A percentile compares a stretch with the other conserved stretches of the same genome.
Evolutionary conservation across 2,113 vertebrate species (phyloP).

Genomic region (Polyodon spathula): DNA sequence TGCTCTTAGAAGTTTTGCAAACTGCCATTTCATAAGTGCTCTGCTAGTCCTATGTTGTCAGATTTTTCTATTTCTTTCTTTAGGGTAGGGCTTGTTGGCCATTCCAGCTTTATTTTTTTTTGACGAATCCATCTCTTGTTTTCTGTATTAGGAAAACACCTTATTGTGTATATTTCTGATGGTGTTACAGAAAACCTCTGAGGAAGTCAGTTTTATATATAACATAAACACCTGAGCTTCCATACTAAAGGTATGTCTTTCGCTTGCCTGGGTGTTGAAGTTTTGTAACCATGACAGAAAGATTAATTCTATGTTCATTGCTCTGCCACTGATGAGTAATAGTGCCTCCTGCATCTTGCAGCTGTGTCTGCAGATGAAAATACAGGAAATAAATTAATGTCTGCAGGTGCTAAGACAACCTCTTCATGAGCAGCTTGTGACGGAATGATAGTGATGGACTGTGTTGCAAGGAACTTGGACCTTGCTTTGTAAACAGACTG

Average conservation of each 20-base stretch:
- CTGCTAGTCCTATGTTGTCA: no score
- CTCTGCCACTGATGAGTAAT: constrained; percentile 7
- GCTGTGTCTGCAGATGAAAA: not conserved
- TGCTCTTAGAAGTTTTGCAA: no score
- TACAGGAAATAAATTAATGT: not conserved
- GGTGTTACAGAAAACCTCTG: no score
- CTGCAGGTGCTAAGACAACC: not conserved
- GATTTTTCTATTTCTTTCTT: not conserved
- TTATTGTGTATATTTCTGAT: no score
- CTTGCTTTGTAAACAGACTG: not conserved
- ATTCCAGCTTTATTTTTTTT: constrained; percentile 17
- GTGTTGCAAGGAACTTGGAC: not conserved
- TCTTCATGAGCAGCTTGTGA: not conserved
- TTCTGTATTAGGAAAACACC: not conserved
- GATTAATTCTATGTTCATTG: constrained; percentile 12
- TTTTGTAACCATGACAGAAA: constrained; percentile 12
- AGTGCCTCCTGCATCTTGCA: not conserved
- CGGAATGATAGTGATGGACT: not conserved
- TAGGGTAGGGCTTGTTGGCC: constrained; percentile 18
- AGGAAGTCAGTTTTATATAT: no score
- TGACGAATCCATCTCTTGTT: constrained; percentile 16
- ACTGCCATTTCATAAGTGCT: no score
- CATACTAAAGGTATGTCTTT: not conserved
- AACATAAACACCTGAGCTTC: not conserved
- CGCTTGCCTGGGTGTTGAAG: not conserved